A percentile compares a stretch with the other conserved stretches of the same genome.
Conservation (phyloP, 2,797 vertebrate genomes). For the Girardinus metallicus region DNA sequence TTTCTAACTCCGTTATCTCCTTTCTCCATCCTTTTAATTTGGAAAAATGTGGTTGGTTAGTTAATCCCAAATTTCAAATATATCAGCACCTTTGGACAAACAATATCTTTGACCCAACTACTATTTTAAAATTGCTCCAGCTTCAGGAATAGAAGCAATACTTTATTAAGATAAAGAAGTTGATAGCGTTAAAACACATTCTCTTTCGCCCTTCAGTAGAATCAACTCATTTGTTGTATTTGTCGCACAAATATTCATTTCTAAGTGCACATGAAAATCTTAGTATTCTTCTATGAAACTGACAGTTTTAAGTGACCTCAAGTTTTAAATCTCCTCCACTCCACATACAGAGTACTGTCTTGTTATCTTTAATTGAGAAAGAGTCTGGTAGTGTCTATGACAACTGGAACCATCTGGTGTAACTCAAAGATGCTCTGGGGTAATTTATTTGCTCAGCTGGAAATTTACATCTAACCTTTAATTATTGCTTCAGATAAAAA, state of each 20-base stretch:
- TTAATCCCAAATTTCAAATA: neutral
- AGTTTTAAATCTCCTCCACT: conserved; percentile 2
- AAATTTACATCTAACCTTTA: conserved; percentile 62
- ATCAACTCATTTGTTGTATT: neutral
- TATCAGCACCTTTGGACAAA: neutral
- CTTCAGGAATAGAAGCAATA: neutral
- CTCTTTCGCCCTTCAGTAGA: neutral
- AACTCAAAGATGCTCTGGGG: conserved; percentile 51
- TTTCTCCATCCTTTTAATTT: neutral
- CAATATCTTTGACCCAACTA: neutral
- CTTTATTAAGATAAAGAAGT: neutral
- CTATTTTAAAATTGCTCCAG: neutral
- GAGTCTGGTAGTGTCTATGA: conserved; percentile 38
- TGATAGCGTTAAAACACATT: neutral
- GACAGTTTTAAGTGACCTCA: conserved; percentile 5
- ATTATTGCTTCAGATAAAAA: conserved; percentile 44
- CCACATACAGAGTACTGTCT: neutral
- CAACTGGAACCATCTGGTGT: conserved; percentile 53
- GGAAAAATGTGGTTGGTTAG: neutral
- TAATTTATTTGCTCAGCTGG: conserved; percentile 40
- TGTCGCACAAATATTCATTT: too few species aligned
- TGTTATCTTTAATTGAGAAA: conserved; percentile 42
- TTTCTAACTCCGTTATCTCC: conserved; percentile 27
- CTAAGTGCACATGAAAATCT: neutral
- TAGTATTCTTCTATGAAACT: neutral